phyloP scores from a whole-genome alignment of 2,888 invertebrate genomes.

The Drosophila bunnanda region DNA sequence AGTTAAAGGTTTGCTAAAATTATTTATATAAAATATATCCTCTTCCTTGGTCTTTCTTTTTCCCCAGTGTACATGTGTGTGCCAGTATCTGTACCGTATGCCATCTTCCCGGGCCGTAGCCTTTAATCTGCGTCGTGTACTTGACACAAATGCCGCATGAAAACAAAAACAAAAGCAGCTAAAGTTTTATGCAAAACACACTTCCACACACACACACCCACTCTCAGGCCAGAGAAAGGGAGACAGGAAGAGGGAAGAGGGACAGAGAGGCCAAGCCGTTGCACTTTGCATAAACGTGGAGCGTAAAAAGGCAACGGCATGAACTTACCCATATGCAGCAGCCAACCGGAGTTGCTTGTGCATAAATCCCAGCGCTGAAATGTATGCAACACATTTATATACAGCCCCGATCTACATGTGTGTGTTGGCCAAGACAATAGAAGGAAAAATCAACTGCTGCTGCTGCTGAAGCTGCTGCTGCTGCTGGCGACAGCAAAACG shows the following conservation, averaged over 20 bases:
- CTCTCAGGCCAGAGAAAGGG: conserved; percentile 3
- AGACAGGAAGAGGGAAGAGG: background rate
- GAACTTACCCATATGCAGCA: conserved; percentile 60
- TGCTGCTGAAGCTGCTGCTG: conserved; percentile 23
- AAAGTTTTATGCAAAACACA: conserved; percentile 61
- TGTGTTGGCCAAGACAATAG: conserved; percentile 62
- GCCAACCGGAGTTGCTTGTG: conserved; percentile 51
- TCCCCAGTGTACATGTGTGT: conserved; percentile 7
- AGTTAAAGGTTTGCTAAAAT: background rate
- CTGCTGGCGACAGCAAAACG: conserved; percentile 46
- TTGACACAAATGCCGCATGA: conserved; percentile 74
- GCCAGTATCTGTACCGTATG: conserved; percentile 44
- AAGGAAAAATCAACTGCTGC: conserved; percentile 71
- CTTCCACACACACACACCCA: conserved; percentile 2
- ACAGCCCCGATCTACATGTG: conserved; percentile 18
- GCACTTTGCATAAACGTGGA: conserved; percentile 70
- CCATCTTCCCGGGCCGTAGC: conserved; percentile 73
- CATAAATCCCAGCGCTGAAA: conserved; percentile 74
- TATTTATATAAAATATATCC: fast-evolving
- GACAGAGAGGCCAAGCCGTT: conserved; percentile 22
- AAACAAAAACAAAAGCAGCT: conserved; percentile 59
- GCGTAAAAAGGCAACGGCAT: conserved; percentile 50
- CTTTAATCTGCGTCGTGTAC: conserved; percentile 78
- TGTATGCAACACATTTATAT: conserved; percentile 76
- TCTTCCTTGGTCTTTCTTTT: background rate